Percentiles rank a stretch among this genome's conserved stretches.
Evolutionary conservation across 2,113 vertebrate genomes (phyloP).

Genomic region (Diglossa brunneiventris): DNA sequence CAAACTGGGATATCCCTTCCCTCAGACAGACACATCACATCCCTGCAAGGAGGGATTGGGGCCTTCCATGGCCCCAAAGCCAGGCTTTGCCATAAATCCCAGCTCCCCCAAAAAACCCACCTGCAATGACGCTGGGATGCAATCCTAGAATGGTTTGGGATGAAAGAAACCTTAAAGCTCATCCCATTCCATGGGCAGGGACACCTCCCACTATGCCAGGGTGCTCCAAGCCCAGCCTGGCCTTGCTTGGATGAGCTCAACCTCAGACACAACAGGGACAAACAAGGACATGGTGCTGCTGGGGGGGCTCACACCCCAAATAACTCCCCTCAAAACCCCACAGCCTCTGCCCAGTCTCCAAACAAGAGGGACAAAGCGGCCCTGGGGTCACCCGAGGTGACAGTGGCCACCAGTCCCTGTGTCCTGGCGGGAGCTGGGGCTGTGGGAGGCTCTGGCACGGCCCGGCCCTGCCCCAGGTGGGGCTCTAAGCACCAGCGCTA

Average conservation of each 20-base stretch:
- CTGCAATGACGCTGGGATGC: fast-evolving
- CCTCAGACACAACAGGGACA: fast-evolving
- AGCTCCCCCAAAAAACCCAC: fast-evolving
- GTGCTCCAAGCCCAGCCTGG: not conserved
- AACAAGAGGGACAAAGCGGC: not conserved
- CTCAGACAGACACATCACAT: not conserved
- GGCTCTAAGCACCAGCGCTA: not conserved
- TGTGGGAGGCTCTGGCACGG: not conserved
- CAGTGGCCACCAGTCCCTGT: not conserved
- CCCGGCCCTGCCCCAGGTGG: not conserved
- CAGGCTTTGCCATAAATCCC: not conserved
- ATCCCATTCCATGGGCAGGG: not conserved
- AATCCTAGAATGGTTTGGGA: not conserved
- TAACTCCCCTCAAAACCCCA: fast-evolving
- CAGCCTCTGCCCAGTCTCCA: not conserved
- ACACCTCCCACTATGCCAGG: not conserved
- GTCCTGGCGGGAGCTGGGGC: not conserved
- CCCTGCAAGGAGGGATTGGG: not conserved
- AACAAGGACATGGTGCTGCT: too few relatives aligned
- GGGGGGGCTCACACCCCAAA: fast-evolving
- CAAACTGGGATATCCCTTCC: not conserved
- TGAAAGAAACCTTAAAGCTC: not conserved
- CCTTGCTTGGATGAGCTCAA: not conserved
- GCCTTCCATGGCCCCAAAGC: not conserved
- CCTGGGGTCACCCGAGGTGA: not conserved